These are phyloP conservation scores for Aphidoletes aphidimyza DNA, from an alignment of 2,888 invertebrate genomes.

Conservation along the genomic window DNA sequence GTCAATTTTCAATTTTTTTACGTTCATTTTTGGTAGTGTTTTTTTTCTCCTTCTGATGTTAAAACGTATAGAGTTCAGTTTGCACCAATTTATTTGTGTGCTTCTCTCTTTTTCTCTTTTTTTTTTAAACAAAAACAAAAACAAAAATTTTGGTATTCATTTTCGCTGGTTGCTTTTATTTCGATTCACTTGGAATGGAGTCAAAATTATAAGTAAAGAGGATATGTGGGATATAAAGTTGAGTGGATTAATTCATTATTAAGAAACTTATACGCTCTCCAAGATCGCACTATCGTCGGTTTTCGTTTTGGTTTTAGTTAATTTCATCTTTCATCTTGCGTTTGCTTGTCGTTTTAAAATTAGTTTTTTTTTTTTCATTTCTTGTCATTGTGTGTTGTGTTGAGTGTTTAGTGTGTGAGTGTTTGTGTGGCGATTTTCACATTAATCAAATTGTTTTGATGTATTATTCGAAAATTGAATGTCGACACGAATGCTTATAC, in stretches of 20 bases:
- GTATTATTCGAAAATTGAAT: background rate
- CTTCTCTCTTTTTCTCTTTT: background rate
- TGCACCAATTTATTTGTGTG: background rate
- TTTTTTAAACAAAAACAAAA: background rate
- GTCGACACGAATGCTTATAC: too few species aligned
- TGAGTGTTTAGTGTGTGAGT: background rate
- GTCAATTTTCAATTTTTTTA: background rate
- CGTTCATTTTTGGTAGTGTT: background rate
- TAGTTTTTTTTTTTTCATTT: too few species aligned
- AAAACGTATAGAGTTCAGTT: too few species aligned
- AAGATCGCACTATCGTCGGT: constrained; percentile 15
- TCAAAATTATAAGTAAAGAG: constrained; percentile 12
- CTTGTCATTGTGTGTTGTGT: background rate
- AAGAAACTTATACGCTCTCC: constrained; percentile 3
- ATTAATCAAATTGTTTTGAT: background rate
- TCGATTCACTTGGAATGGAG: constrained; percentile 7
- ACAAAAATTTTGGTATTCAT: background rate
- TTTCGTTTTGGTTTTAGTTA: background rate
- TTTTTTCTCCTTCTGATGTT: too few species aligned
- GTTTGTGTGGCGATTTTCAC: background rate
- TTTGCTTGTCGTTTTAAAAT: background rate
- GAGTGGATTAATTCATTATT: constrained; percentile 8
- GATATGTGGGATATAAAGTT: constrained; percentile 44
- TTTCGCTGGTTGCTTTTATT: background rate
- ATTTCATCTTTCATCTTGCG: background rate